Evolutionary conservation across 2,113 vertebrate genomes (phyloP).

Genomic region (Gymnocephalus cernua): DNA sequence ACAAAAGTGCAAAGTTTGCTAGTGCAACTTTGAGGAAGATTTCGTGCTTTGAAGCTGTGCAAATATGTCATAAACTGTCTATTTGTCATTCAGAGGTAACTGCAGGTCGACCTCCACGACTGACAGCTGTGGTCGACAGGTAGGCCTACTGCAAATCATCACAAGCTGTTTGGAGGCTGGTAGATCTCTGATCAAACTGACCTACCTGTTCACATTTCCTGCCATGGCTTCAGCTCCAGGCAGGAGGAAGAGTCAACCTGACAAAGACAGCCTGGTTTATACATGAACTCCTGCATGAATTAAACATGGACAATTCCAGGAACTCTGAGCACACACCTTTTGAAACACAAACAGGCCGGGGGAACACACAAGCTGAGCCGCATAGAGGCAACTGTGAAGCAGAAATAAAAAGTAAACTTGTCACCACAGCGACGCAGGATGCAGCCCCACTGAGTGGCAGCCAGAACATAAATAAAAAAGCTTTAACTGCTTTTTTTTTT

Average conservation of each 20-base stretch:
- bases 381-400: conserved; percentile 7
- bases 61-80: conserved; percentile 7
- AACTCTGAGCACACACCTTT: conserved; percentile 40
- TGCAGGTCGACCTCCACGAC: conserved; percentile 1
- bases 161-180: conserved; percentile 8
- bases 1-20: conserved; percentile 27
- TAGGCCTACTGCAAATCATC: conserved; percentile 21
- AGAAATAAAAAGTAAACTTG: conserved; percentile 30
- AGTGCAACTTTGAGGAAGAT: conserved; percentile 10
- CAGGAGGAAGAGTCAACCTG: conserved; percentile 47
- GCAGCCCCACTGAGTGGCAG: conserved; percentile 17
- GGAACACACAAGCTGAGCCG: not conserved
- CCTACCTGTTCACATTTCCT: conserved; percentile 31
- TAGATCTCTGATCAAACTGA: conserved; percentile 42
- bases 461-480: conserved; percentile 12
- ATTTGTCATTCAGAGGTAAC: conserved; percentile 14
- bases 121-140: conserved; percentile 39
- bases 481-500: not conserved
- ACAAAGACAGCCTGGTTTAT: conserved; percentile 50
- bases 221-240: not conserved
- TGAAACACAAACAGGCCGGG: conserved; percentile 30
- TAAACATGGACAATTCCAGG: conserved; percentile 67
- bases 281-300: conserved; percentile 64
- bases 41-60: not conserved
- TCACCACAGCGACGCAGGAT: not conserved